Evolutionary conservation across 2,888 invertebrate species (phyloP), one percentile per base, ranked within the genome.

Genomic region (Lottia scabra): DNA sequence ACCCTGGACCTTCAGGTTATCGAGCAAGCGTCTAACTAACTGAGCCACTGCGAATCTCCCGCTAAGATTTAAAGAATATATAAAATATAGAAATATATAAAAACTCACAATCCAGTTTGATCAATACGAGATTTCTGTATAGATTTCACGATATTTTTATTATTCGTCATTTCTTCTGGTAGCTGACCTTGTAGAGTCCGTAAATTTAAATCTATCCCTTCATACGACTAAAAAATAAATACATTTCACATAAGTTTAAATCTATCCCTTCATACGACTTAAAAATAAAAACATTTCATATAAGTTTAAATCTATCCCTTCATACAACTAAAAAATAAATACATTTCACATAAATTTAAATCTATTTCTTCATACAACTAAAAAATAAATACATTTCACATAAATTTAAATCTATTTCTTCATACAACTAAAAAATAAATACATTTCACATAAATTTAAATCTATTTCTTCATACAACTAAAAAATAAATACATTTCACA

Each of bases 101-200:
- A n/a, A 38, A 44, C 56, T 43, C 48, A 68, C 67, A 65, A 13
- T 63, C 70, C 71, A 16, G 73, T 67, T 1, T 64, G 66, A 27
- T 48, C 67, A 10, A 73, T 19, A 16, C 84, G 76, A 13, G 81
- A 82, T 63, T 81, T 83, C 45, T 80, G 75, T 23, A 87, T 70
- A 71, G 81, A 69, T 63, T 80, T 81, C 1, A 78, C 75, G 5
- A 85, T 69, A 10, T 75, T 56, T 72, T 83, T 85, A 70, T 79
- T 84, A 2, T 68, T 76, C 2, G 85, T 82, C 72, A 85, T 76
- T 67, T 88, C 88, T 68, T 87, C 87, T 5, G 88, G 82, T 45
- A 87, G 78, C 15, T 79, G 74, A 13, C 87, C 85, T 30, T 84
- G 83, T 67, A 86, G 72, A 1, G 87, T 85, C 3, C 82, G 75